A percentile compares a stretch with the other conserved stretches of the same genome.
phyloP scores from a whole-genome alignment of 2,888 invertebrate genomes.

The Cheilosia vernalis region DNA sequence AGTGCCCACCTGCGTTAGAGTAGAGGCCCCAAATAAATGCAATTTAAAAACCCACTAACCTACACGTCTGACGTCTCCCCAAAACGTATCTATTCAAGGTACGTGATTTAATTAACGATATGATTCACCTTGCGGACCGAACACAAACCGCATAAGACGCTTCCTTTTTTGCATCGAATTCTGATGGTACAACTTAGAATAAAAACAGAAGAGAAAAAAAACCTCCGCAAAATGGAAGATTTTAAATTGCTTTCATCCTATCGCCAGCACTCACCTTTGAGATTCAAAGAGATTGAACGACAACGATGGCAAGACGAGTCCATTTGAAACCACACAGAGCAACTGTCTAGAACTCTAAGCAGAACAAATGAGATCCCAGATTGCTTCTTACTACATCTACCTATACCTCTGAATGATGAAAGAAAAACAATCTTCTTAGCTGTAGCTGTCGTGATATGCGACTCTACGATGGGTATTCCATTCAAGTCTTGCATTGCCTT shows the following conservation, averaged over 20 bases:
- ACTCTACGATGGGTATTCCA: conserved; percentile 20
- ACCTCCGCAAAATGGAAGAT: not conserved
- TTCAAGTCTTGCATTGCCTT: conserved; percentile 8
- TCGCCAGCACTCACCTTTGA: not conserved
- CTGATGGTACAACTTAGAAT: conserved; percentile 23
- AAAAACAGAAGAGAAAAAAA: not conserved
- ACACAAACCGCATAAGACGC: conserved; percentile 6
- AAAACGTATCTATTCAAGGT: conserved; percentile 26
- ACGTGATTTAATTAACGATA: conserved; percentile 72
- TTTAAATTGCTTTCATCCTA: conserved; percentile 13
- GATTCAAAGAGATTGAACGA: not conserved
- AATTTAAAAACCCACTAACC: not conserved
- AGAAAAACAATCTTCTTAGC: conserved; percentile 59
- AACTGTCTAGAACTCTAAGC: conserved; percentile 6
- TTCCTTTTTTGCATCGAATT: conserved; percentile 28
- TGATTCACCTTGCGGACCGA: conserved; percentile 26
- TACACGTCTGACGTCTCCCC: not conserved
- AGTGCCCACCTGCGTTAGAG: too few relatives aligned
- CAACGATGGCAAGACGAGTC: conserved; percentile 1
- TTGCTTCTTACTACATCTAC: conserved; percentile 2
- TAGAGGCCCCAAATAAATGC: too few relatives aligned
- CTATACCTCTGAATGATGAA: conserved; percentile 54
- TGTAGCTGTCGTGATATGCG: conserved; percentile 67
- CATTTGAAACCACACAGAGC: conserved; percentile 9
- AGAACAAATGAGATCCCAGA: conserved; percentile 54